Evolutionary conservation across 2,113 vertebrate species (phyloP).

Genomic region (Ailurus styani): DNA sequence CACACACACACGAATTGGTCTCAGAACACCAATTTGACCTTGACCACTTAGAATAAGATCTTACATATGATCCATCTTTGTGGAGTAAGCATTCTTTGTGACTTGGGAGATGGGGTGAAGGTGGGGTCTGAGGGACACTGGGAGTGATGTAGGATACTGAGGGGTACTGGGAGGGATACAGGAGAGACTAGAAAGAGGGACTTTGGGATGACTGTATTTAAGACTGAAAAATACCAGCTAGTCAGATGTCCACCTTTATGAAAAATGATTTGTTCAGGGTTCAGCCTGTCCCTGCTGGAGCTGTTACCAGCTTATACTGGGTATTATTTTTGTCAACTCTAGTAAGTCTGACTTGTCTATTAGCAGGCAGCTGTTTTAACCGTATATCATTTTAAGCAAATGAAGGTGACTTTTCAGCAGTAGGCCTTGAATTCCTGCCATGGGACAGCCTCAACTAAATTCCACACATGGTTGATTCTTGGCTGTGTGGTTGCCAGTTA

Average conservation of each 20-base stretch:
- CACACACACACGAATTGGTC: not conserved
- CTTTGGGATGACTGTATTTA: not conserved
- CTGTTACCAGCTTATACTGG: not conserved
- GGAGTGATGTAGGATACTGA: too few species aligned
- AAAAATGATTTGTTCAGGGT: not conserved
- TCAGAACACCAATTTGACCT: not conserved
- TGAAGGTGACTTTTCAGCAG: not conserved
- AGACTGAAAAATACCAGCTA: not conserved
- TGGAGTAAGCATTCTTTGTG: not conserved
- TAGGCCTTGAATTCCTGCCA: not conserved
- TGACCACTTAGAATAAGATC: not conserved
- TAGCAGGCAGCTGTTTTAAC: not conserved
- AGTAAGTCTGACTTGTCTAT: not conserved
- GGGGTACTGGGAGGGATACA: not conserved
- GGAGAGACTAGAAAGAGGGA: not conserved
- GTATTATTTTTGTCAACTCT: not conserved
- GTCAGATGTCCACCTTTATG: not conserved
- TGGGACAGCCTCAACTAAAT: not conserved
- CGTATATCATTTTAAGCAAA: not conserved
- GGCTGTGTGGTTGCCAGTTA: not conserved
- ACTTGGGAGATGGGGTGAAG: not conserved
- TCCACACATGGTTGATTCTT: too few species aligned
- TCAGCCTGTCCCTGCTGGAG: not conserved
- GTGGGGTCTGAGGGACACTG: not conserved
- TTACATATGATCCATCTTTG: accelerated